Evolutionary conservation across 2,888 invertebrate genomes (phyloP), one percentile per base, ranked within the genome.

Genomic region (Catocala nupta): DNA sequence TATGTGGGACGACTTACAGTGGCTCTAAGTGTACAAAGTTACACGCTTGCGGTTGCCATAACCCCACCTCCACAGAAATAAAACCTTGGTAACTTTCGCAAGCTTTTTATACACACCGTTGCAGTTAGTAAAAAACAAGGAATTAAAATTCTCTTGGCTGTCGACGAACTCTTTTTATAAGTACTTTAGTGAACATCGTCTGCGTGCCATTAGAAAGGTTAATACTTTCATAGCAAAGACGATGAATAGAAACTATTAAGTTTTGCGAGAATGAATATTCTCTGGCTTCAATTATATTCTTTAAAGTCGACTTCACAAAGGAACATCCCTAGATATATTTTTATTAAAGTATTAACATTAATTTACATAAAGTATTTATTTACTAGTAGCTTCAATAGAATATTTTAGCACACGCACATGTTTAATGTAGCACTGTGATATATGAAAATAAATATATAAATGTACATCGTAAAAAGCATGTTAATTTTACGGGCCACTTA

Each of bases 11-110:
- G 84, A 87, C 85, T 89, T 87, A 85, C 81, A 81, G 81, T 78
- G 75, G 77, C 83, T 82, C 81, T 87, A 82, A 85, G 84, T 85
- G 85, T 83, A 87, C 84, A 85, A 88, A 87, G 87, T 89, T 87
- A 85, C 80, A 81, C 76, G 75, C 69, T 68, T 77, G 81, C 79
- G 84, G 84, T 85, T 80, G 75, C 83, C 81, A 74, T 83, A 81
- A 81, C 81, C 81, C 81, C 71, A 81, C 71, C 69, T 77, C 75
- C 78, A 68, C 76, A 81, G 75, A 81, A 85, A 89, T 88, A 87
- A 88, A 89, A 83, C 82, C 83, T 82, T 80, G 80, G 81, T 71
- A 85, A 86, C 80, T 86, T 83, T 75, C 74, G 70, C 80, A 72
- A 83, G 81, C 80, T 85, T 86, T 86, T 89, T 86, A 80, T 83